Conservation (phyloP, 2,797 vertebrate genomes). For the Microctenopoma stevenorrisi region DNA sequence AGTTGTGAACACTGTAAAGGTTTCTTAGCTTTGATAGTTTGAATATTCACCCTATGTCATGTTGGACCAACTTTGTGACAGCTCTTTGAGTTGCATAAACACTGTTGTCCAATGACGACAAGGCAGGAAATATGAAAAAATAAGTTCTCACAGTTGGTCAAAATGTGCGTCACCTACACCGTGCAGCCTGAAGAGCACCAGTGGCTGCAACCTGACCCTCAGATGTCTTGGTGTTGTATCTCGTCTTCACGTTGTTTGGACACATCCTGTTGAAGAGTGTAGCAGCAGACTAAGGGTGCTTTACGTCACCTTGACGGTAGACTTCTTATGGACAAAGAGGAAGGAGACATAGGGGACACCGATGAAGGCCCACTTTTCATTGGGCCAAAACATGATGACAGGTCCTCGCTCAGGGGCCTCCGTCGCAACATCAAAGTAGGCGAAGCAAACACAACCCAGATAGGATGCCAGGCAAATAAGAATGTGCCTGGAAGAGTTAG, state of each 20-base stretch:
- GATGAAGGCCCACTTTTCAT: conserved; percentile 98
- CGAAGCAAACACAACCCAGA: conserved; percentile 96
- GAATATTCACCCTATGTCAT: conserved; percentile 24
- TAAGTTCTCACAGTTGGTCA: conserved; percentile 17
- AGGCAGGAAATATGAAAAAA: conserved; percentile 5
- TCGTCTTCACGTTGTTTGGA: not conserved
- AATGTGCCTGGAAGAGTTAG: conserved; percentile 88
- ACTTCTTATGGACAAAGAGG: conserved; percentile 91
- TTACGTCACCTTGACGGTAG: conserved; percentile 93
- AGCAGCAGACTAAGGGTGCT: not conserved
- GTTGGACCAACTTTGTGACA: conserved; percentile 12
- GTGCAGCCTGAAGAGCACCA: conserved; percentile 32
- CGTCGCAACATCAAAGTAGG: conserved; percentile 94
- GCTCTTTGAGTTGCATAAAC: conserved; percentile 53
- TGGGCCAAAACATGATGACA: conserved; percentile 98
- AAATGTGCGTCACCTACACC: conserved; percentile 21
- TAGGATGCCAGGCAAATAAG: conserved; percentile 96
- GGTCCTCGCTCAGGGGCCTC: conserved; percentile 97
- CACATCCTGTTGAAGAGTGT: conserved; percentile 12
- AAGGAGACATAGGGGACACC: conserved; percentile 94
- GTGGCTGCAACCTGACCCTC: conserved; percentile 12
- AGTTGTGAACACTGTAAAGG: conserved; percentile 45
- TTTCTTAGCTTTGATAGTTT: conserved; percentile 55
- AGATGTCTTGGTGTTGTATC: conserved; percentile 1
- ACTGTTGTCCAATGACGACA: conserved; percentile 25